phyloP scores from a whole-genome alignment of 2,888 invertebrate genomes.

The Nomada fucata region DNA sequence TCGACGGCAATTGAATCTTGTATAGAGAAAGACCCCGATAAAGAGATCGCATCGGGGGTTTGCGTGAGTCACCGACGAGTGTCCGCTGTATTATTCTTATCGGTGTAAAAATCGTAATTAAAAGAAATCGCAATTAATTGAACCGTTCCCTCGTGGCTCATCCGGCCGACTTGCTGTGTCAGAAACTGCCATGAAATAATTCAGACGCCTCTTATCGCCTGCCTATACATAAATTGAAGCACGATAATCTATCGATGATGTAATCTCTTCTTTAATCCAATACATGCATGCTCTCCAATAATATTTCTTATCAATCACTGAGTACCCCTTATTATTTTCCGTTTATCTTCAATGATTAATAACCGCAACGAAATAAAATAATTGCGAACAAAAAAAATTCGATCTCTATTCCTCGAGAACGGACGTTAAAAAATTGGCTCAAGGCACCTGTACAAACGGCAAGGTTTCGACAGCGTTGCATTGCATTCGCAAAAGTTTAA shows the following conservation, averaged over 20 bases:
- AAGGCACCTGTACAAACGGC: too few species aligned
- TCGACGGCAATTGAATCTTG: conserved; percentile 46
- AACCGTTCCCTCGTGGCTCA: conserved; percentile 13
- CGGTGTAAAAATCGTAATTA: conserved; percentile 29
- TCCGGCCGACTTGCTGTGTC: neutral
- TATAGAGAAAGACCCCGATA: conserved; percentile 33
- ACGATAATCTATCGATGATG: neutral
- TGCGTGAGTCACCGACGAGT: conserved; percentile 38
- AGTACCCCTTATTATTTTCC: too few species aligned
- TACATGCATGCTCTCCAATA: too few species aligned
- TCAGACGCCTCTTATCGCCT: neutral
- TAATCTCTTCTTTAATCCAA: conserved; percentile 2
- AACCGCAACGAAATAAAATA: too few species aligned
- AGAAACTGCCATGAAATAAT: conserved; percentile 8
- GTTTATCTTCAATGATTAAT: too few species aligned
- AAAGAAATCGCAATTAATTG: conserved; percentile 34
- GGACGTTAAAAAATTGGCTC: too few species aligned
- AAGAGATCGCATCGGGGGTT: conserved; percentile 23
- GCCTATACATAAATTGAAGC: neutral
- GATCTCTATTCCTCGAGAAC: too few species aligned
- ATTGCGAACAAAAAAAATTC: too few species aligned
- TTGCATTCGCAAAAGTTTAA: too few species aligned
- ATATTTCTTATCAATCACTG: too few species aligned
- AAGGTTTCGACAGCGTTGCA: too few species aligned
- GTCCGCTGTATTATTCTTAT: conserved; percentile 6